Base-by-base conservation (phyloP, 2,888 invertebrate genomes). In the Alsophila aescularia region DNA sequence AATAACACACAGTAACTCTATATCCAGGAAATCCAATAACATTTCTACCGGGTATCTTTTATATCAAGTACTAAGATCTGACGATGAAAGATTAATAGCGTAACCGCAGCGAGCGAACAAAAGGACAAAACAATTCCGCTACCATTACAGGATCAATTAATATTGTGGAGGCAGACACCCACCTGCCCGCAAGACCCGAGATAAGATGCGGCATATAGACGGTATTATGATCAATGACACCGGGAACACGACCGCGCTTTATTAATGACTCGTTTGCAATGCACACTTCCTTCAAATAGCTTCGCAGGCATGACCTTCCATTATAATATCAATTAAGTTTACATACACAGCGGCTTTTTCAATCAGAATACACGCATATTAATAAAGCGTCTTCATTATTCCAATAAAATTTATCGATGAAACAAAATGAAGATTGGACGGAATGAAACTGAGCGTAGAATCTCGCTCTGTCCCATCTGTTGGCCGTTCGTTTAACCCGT, bases 221-320 rank as follows among this genome's bases (percentile, higher is more conserved):
- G 82, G 82, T 81, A 83, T 85, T 86, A 85, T 86, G 86, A 87
- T 85, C 81, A 85, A 87, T 78, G 78, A 77, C 74, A 80, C 71
- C 71, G 67, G 75, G 73, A 68, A 76, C 75, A 75, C 67, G 66
- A 64, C 65, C 64, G 64, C 67, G 61, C 72, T 43, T 77, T 81
- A 83, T 79, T 80, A 79, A 83, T 78, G 66, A 64, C 66, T 62
- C 45, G 62, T 67, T 65, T 69, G 66, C 65, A 64, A 63, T 60
- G 60, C 53, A 50, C 39, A 48, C 45, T 58, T 59, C 51, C 57
- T 51, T 51, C 42, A 34, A 52, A 32, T n/a, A 12, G 12, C n/a
- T 45, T 41, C 34, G 45, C 50, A 58, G 39, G n/a, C n/a, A n/a
- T n/a, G n/a, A n/a, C 45, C 58, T 61, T 59, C 63, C 65, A 67